These are phyloP conservation scores for Acrobasis repandana DNA, from an alignment of 2,888 invertebrate genomes.

Conservation along the genomic window DNA sequence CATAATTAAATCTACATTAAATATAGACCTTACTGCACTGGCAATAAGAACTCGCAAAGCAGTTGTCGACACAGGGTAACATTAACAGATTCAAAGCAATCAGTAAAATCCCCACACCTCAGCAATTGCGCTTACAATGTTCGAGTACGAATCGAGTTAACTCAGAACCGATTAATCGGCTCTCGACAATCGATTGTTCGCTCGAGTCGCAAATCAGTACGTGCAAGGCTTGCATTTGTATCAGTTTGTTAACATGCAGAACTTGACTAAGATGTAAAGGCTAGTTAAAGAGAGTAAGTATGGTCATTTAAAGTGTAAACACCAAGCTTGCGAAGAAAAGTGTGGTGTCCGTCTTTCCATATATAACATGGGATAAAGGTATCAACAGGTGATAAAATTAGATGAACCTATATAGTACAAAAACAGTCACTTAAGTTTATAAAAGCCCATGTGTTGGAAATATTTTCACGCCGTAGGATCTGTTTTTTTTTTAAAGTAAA, in stretches of 20 bases:
- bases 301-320: too few relatives aligned
- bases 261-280: neutral
- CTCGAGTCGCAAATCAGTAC: constrained; percentile 13
- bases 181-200: constrained; percentile 13
- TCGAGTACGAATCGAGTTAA: constrained; percentile 15
- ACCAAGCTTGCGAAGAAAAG: too few relatives aligned
- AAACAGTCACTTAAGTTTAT: too few relatives aligned
- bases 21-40: constrained; percentile 30
- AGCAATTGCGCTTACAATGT: constrained; percentile 12
- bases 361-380: too few relatives aligned
- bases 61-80: neutral
- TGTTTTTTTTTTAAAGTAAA: too few relatives aligned
- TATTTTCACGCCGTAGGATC: too few relatives aligned
- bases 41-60: neutral
- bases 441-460: too few relatives aligned
- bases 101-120: constrained; percentile 8
- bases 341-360: too few relatives aligned
- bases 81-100: constrained; percentile 13
- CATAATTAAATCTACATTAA: neutral
- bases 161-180: constrained; percentile 17
- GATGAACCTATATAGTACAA: too few relatives aligned
- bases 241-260: constrained; percentile 10
- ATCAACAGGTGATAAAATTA: too few relatives aligned
- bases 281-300: neutral
- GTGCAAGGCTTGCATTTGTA: constrained; percentile 18